Base-by-base conservation (phyloP, 1,140 invertebrate species). In the Nephila pilipes region DNA sequence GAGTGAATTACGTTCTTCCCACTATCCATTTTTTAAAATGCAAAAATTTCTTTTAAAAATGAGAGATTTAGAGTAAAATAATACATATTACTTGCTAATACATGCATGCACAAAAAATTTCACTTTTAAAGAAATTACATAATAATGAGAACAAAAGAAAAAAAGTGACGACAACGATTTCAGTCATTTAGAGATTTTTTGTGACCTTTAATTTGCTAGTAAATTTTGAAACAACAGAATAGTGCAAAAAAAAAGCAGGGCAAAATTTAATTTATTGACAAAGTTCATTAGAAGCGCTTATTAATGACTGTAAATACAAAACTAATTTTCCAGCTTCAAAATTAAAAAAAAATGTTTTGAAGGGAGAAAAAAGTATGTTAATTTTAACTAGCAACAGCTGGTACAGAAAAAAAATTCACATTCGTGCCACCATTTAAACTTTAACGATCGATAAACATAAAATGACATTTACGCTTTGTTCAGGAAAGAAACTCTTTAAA, bases 401-500 rank as follows among this genome's bases (percentile, higher is more conserved):
- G 85, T 63, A 46, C 38, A 54, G 25, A 16, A 75, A 87, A 87
- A 63, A 87, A 87, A 63, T 8, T 22, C 12, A 4, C 60, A 63
- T 87, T 63, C 58, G 58, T 87, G 32, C 55, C 25, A 87, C 55
- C 25, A 83, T 83, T 83, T 83, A 54, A 83, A 46, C 80, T 25
- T 54, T 54, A 38, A 58, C 55, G 55, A 87, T 87, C 85, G 85
- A 87, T 87, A 20, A 12, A 60, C 85, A 63, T 60, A 29, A 63
- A 87, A 87, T 87, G 85, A 87, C 85, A 87, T 87, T 87, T 87
- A 87, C 60, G 85, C 85, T 87, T 87, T 87, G 85, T 87, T 87
- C 22, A 87, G 85, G 20, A 87, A 63, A 87, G 58, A 87, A 87
- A 87, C 85, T 83, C 80, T 87, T 87, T 63, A 58, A 87, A 63